These are phyloP conservation scores for Drosophila equinoxialis DNA, from an alignment of 1,140 invertebrate species.

Conservation along the genomic window DNA sequence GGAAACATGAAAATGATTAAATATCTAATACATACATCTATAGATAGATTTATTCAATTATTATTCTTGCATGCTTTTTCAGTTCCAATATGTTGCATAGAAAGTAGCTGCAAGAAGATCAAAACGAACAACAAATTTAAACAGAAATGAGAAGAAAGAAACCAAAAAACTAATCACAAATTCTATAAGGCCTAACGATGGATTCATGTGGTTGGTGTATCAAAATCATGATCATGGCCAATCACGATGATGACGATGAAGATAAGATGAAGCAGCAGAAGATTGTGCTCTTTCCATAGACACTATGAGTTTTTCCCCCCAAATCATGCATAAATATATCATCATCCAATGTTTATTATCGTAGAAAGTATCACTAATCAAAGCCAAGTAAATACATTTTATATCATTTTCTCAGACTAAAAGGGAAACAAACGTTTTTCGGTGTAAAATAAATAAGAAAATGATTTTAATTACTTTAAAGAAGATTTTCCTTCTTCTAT, in stretches of 20 bases:
- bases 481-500: too few species aligned
- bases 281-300: neutral
- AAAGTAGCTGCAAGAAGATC: conserved; percentile 53
- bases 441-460: too few species aligned
- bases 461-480: too few species aligned
- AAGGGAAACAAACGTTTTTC: too few species aligned
- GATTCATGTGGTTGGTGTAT: neutral
- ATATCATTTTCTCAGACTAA: too few species aligned
- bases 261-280: neutral
- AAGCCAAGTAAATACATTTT: too few species aligned
- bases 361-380: too few species aligned
- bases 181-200: conserved; percentile 39
- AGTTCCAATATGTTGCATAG: conserved; percentile 61
- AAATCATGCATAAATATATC: too few species aligned
- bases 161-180: conserved; percentile 64
- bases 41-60: conserved; percentile 65
- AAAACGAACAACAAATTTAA: neutral
- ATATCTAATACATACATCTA: conserved; percentile 27
- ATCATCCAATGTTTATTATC: too few species aligned
- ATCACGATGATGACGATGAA: conserved; percentile 4
- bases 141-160: neutral
- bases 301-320: neutral
- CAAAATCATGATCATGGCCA: conserved; percentile 3
- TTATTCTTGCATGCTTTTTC: conserved; percentile 70
- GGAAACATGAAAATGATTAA: conserved; percentile 52